A percentile compares a stretch with the other conserved stretches of the same genome.
phyloP scores from a whole-genome alignment of 2,888 invertebrate species.

The Frankliniella fusca region DNA sequence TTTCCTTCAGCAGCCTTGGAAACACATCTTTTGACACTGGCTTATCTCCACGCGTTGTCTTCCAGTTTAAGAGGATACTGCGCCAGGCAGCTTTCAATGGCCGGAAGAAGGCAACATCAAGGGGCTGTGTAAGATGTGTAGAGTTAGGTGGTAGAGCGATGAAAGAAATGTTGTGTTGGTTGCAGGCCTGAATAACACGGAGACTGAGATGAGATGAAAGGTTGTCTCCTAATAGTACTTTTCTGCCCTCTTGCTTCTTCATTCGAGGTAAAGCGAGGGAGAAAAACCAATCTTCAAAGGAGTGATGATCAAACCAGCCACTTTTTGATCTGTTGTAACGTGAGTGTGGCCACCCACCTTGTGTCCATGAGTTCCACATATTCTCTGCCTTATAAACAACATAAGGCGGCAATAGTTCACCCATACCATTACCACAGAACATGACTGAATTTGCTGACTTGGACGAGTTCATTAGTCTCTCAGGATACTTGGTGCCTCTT shows the following conservation, averaged over 20 bases:
- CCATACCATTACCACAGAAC: no score
- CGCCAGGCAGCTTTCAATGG: conserved; percentile 43
- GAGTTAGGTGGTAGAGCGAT: conserved; percentile 44
- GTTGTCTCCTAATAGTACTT: conserved; percentile 46
- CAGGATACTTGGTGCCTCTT: no score
- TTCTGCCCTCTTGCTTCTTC: conserved; percentile 41
- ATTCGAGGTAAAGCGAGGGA: conserved; percentile 37
- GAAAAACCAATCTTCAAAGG: no score
- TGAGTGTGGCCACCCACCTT: no score
- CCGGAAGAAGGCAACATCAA: conserved; percentile 44
- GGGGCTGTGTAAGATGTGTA: conserved; percentile 44
- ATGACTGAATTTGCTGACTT: no score
- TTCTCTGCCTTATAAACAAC: no score
- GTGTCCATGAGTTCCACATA: no score
- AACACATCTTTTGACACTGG: conserved; percentile 30
- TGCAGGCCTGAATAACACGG: conserved; percentile 42
- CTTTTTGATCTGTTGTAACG: no score
- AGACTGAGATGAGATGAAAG: conserved; percentile 43
- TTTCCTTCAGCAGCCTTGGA: conserved; percentile 13
- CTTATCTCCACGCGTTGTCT: conserved; percentile 30
- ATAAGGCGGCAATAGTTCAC: no score
- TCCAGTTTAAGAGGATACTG: conserved; percentile 36
- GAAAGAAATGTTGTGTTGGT: conserved; percentile 44
- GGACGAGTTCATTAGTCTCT: no score
- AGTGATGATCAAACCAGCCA: no score